phyloP scores from a whole-genome alignment of 2,113 vertebrate species.

The Clarias magur region DNA sequence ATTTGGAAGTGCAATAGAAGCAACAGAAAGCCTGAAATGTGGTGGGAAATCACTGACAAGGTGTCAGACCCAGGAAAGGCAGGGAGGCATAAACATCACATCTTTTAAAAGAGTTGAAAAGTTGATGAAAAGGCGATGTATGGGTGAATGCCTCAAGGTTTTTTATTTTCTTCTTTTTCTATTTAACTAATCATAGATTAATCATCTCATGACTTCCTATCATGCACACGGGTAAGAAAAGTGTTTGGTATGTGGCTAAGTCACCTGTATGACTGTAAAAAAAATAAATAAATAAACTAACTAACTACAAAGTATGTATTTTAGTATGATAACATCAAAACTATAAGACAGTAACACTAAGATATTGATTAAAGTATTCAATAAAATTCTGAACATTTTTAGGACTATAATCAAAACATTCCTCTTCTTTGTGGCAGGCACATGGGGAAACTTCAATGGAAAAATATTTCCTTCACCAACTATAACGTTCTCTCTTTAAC shows the following conservation, averaged over 20 bases:
- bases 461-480: not conserved
- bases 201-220: not conserved
- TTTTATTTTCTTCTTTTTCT: not conserved
- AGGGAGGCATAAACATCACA: not conserved
- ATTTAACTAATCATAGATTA: not conserved
- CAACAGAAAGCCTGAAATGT: not conserved
- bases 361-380: not conserved
- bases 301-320: not conserved
- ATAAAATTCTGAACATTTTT: not conserved
- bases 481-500: not conserved
- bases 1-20: not conserved
- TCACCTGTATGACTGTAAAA: not conserved
- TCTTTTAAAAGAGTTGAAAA: not conserved
- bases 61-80: not conserved
- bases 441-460: not conserved
- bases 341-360: not conserved
- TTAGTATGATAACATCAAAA: not conserved
- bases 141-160: not conserved
- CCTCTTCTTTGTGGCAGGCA: not conserved
- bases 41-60: not conserved
- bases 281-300: too few relatives aligned
- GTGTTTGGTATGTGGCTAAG: not conserved
- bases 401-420: not conserved
- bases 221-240: not conserved
- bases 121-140: not conserved